Evolutionary conservation across 2,113 vertebrate species (phyloP), one percentile per base, ranked within the genome.

Genomic region (Planiliza haematocheilus): DNA sequence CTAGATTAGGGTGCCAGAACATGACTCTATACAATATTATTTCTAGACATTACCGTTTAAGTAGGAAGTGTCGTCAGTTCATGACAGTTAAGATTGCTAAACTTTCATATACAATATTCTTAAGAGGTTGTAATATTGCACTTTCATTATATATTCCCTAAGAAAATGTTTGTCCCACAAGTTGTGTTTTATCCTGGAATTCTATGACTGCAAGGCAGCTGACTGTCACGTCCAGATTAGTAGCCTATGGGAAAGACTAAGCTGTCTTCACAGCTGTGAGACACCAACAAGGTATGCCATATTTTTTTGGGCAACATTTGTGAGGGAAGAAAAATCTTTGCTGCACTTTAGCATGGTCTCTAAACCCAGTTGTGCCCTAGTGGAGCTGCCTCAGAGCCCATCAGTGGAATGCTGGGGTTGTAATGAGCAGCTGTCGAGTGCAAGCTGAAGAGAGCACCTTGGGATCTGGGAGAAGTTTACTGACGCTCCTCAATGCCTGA

Each of bases 351-450:
- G 9, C 38, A 13, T 52, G 34, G 7, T 51, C 21, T 69, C 73
- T 58, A 39, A 56, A 45, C 39, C 38, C 4, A 18, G 41, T 53
- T 48, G 34, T 24, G n/a, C 16, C 46, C 59, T n/a, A 48, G 10
- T 36, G 18, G 61, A 63, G 53, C 65, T 42, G 16, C 61, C 10
- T 58, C 39, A 43, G 14, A 14, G 30, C 4, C 46, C 20, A 24
- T 68, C 59, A 60, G 13, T 38, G 36, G 36, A 48, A 42, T 7
- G 4, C 10, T 37, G 16, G 4, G 14, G 49, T 21, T 68, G 48
- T 48, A 64, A 48, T 21, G 43, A 18, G 57, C 45, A 53, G 41
- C 71, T 48, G 56, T 57, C 37, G 61, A 58, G 46, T 49, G 41
- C 43, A 53, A 60, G 46, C 66, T 71, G 51, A 45, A 41, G 45